These are phyloP conservation scores for Blastobasis lacticolella DNA, from an alignment of 2,888 invertebrate genomes.

Conservation along the genomic window DNA sequence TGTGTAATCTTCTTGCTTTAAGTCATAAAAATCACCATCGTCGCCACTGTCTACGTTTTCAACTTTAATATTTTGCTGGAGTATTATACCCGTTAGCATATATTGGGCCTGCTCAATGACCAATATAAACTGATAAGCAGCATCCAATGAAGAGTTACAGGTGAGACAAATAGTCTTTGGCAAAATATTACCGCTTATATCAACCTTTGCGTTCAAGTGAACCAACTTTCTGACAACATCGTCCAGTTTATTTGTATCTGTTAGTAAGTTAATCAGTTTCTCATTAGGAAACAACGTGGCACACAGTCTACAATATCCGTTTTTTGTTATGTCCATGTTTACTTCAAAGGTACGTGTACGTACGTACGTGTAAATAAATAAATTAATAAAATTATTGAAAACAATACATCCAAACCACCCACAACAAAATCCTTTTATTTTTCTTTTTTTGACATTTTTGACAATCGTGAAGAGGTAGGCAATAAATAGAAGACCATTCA, in stretches of 20 bases:
- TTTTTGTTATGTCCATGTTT: conserved; percentile 22
- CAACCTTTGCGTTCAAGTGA: conserved; percentile 31
- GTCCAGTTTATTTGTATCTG: conserved; percentile 16
- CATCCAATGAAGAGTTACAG: conserved; percentile 36
- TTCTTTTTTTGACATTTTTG: background rate
- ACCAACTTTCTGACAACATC: conserved; percentile 33
- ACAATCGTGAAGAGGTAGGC: background rate
- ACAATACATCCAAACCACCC: background rate
- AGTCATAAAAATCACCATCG: background rate
- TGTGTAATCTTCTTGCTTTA: background rate
- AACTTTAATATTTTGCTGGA: conserved; percentile 13
- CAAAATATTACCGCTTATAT: conserved; percentile 27
- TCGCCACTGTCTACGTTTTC: background rate
- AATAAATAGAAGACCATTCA: background rate
- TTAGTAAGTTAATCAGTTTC: conserved; percentile 32
- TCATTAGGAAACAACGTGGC: conserved; percentile 33
- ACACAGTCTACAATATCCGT: conserved; percentile 36
- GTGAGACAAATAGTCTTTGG: conserved; percentile 43
- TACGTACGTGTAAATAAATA: background rate
- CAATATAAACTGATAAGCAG: conserved; percentile 38
- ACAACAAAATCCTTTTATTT: background rate
- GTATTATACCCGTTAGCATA: conserved; percentile 23
- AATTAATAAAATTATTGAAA: background rate
- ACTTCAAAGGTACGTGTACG: background rate
- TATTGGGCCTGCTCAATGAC: conserved; percentile 40